Base-by-base conservation (phyloP, 1,140 invertebrate species). In the Pseudomyrmex concolor region DNA sequence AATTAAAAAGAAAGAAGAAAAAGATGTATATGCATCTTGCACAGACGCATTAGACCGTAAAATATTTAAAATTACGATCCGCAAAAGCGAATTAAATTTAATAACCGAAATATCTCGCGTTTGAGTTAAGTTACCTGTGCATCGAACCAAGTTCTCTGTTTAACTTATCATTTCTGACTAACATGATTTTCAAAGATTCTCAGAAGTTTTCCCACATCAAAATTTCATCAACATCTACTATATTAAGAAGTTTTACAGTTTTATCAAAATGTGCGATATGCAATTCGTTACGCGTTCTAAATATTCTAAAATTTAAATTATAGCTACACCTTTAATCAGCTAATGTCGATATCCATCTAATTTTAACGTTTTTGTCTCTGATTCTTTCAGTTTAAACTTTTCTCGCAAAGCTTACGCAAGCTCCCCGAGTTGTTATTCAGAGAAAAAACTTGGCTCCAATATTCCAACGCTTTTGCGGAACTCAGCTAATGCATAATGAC, bases 401-500 rank as follows among this genome's bases (percentile, higher is more conserved):
- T 74, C 7, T 12, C 8, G 1, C 50, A 63, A 10, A 12, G 13
- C 22, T 64, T 45, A 19, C 22, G 19, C 19, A 43, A 34, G 12
- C 12, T 7, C 59, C 59, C 25, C n/a, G 22, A 4, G 48, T 73
- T 45, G 9, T 60, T 48, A 59, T 43, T 22, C 22, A 9, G 1
- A 9, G n/a, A 63, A 34, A 34, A 34, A 34, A 45, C 34, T 45
- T 64, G 7, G 59, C 12, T 7, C 1, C 17, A 22, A 10, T 13
- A 22, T 55, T n/a, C 25, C 57, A 22, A 43, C 48, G 8, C n/a
- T 62, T 74, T 62, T 48, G 25, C 19, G 25, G 22, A 43, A 19
- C 45, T 51, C 22, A 45, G 51, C 45, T 76, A 76, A 64, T 64
- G 50, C 60, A 48, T 76, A 76, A 76, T 76, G 59, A 54, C 73